Evolutionary conservation across 2,797 vertebrate species (phyloP).

Genomic region (Propithecus perrieri): DNA sequence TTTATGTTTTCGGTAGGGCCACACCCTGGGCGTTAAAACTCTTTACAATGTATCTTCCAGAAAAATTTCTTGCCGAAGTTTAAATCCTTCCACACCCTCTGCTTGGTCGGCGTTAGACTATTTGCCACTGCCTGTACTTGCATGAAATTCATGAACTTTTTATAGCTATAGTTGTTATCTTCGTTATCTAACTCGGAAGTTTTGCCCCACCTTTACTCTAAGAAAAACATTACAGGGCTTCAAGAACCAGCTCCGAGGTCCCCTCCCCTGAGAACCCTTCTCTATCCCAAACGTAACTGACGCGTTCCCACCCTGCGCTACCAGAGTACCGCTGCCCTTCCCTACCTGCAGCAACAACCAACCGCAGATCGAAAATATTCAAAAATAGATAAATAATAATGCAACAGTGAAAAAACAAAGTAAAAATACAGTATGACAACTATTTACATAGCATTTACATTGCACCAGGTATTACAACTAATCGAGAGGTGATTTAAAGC

Average conservation of each 20-base stretch:
- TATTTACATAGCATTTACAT: background rate
- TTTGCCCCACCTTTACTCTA: background rate
- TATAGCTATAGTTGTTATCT: constrained; percentile 6
- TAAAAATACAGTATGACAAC: background rate
- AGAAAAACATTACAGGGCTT: background rate
- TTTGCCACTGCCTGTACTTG: constrained; percentile 1
- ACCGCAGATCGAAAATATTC: background rate
- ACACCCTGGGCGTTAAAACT: background rate
- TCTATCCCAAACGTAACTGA: background rate
- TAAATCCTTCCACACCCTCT: background rate
- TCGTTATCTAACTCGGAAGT: background rate
- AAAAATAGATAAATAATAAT: background rate
- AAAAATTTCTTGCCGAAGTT: constrained; percentile 38
- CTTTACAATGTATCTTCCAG: background rate
- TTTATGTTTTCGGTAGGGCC: background rate
- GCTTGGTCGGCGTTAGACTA: background rate
- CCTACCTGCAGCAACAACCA: background rate
- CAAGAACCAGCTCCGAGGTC: background rate
- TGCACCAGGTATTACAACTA: background rate
- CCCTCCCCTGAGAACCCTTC: background rate
- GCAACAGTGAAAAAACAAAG: background rate
- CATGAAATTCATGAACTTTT: constrained; percentile 41
- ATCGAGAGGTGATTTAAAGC: background rate
- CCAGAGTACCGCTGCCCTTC: background rate
- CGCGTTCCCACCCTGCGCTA: background rate